Percentiles rank a stretch among this genome's conserved stretches.
Evolutionary conservation across 2,797 vertebrate genomes (phyloP).

Genomic region (Crypturellus tataupa): DNA sequence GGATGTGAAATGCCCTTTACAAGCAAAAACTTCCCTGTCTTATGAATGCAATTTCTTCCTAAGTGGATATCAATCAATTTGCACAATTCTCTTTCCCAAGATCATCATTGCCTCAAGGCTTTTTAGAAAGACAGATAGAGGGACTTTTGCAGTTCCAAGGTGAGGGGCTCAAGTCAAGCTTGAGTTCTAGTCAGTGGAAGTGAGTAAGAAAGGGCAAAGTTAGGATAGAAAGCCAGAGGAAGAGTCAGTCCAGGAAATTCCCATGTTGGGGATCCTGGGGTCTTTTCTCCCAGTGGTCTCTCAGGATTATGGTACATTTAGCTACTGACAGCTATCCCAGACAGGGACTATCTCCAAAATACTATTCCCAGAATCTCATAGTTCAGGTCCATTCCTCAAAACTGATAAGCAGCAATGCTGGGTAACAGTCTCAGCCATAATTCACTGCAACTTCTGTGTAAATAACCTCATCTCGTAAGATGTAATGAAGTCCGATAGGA

Average conservation of each 20-base stretch:
- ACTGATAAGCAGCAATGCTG: neutral
- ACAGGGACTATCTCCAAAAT: neutral
- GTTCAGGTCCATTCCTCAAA: neutral
- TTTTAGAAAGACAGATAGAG: neutral
- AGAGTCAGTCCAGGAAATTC: neutral
- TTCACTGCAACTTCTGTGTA: neutral
- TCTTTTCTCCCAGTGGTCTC: neutral
- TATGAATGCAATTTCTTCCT: neutral
- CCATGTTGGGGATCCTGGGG: neutral
- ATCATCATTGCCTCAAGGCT: neutral
- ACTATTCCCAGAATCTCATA: neutral
- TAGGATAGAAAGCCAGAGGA: neutral
- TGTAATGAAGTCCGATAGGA: neutral
- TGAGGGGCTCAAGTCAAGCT: neutral
- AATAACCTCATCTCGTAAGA: neutral
- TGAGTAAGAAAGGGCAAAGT: neutral
- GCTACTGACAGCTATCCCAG: neutral
- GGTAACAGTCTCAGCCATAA: neutral
- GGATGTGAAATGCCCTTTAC: neutral
- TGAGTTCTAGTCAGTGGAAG: neutral
- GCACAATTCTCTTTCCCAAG: neutral
- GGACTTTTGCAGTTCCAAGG: neutral
- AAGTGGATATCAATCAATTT: neutral
- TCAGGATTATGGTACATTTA: neutral
- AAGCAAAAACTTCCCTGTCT: fast-evolving